Base-by-base conservation (phyloP, 2,888 invertebrate genomes). In the Ormyrus nitidulus region DNA sequence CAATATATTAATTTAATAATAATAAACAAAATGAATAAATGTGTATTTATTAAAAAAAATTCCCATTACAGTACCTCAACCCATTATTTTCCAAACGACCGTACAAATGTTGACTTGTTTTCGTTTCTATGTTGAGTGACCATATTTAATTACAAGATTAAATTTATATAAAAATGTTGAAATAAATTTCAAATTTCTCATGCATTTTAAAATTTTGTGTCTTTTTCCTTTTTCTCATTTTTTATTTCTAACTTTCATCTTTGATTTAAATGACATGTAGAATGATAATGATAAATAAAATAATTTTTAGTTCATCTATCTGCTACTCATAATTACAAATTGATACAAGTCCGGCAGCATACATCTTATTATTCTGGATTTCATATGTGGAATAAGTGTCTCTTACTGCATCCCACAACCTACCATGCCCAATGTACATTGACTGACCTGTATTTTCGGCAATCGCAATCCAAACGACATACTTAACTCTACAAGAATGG, bases 1-100 rank as follows among this genome's bases (percentile, higher is more conserved):
- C 86, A 86, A 84, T 86, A 89, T 87, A 89, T 89, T 88, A 87
- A 89, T 88, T 89, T 89, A 89, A 88, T 89, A 89, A 88, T 86
- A 89, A 89, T 89, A 89, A 88, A 89, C 86, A 88, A 88, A 88
- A 86, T 85, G 85, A 86, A 84, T 87, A 86, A 71, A 49, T 70
- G 71, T 77, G 70, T 61, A 71, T 71, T 80, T 82, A 77, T 80
- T 81, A 10, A 54, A 66, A 71, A 59, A 65, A 46, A 13, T 56
- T 77, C 74, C 34, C 64, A 69, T 77, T 51, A 78, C 61, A 65
- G 34, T 34, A 34, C 34, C 34, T 34, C 4, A 34, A 34, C 34
- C 34, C 34, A 34, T 34, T 34, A 34, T 4, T 34, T 34, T 34
- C 34, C 34, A 34, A 34, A 34, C 34, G 34, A 34, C 34, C 34